These are phyloP conservation scores for Ligdia adustata DNA, from an alignment of 2,888 invertebrate genomes.

Conservation along the genomic window DNA sequence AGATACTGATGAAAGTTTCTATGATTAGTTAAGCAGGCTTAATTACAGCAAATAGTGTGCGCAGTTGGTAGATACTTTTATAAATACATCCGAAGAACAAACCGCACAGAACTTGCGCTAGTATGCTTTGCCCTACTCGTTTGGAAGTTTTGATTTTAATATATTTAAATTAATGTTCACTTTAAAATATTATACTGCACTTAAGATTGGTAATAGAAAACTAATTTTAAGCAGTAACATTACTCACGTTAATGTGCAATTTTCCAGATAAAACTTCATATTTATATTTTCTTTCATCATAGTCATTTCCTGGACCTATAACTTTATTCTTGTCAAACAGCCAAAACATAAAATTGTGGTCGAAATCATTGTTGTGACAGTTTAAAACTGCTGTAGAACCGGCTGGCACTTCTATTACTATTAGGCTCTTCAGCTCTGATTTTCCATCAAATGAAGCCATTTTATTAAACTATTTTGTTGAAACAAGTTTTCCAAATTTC, in stretches of 20 bases:
- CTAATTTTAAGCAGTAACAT: too few relatives aligned
- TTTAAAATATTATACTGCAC: neutral
- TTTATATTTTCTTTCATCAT: conserved; percentile 86
- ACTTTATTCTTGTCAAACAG: conserved; percentile 82
- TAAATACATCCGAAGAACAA: too few relatives aligned
- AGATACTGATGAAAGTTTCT: too few relatives aligned
- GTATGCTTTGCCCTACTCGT: conserved; percentile 43
- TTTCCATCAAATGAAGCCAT: conserved; percentile 48
- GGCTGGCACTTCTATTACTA: conserved; percentile 79
- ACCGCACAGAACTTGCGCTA: too few relatives aligned
- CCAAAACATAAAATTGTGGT: conserved; percentile 88
- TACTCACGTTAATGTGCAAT: conserved; percentile 86
- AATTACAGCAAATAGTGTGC: too few relatives aligned
- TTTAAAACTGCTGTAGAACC: conserved; percentile 85
- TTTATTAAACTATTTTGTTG: conserved; percentile 33
- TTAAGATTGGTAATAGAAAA: too few relatives aligned
- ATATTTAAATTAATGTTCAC: conserved; percentile 53
- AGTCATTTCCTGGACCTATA: conserved; percentile 85
- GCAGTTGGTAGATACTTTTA: too few relatives aligned
- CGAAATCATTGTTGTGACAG: conserved; percentile 86
- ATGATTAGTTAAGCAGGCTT: too few relatives aligned
- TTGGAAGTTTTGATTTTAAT: conserved; percentile 49
- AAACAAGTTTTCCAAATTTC: conserved; percentile 54
- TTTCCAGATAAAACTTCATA: conserved; percentile 88
- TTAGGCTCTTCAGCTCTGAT: conserved; percentile 55